These are phyloP conservation scores for Eufriesea mexicana DNA, from an alignment of 1,140 invertebrate species.

Conservation along the genomic window DNA sequence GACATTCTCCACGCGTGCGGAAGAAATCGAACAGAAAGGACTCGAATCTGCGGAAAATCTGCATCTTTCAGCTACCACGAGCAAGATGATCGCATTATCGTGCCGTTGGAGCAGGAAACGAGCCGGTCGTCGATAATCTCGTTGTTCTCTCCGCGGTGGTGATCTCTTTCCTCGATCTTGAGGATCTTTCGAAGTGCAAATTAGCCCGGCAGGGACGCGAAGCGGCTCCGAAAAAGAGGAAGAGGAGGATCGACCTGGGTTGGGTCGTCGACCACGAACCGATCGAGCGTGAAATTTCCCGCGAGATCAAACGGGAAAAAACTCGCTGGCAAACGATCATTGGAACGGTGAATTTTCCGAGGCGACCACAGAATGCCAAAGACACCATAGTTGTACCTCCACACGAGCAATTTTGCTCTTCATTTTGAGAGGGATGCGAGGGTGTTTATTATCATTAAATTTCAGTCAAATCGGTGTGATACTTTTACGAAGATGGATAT, in stretches of 20 bases:
- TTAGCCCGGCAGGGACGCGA: not conserved
- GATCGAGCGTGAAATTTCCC: not conserved
- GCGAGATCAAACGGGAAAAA: not conserved
- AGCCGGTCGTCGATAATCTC: conserved; percentile 33
- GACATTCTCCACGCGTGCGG: not conserved
- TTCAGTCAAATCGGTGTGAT: too few species aligned
- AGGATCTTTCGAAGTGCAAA: conserved; percentile 26
- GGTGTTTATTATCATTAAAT: too few species aligned
- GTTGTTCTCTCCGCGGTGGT: not conserved
- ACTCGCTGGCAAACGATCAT: not conserved
- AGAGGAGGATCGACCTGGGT: rapidly evolving
- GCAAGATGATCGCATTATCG: conserved; percentile 26
- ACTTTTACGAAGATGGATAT: too few species aligned
- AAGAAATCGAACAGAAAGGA: not conserved
- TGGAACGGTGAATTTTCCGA: not conserved
- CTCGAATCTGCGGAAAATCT: not conserved
- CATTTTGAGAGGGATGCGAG: not conserved
- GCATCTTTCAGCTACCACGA: not conserved
- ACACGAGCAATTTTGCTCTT: not conserved
- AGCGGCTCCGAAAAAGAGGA: not conserved
- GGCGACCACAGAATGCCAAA: too few species aligned
- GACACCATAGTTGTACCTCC: too few species aligned
- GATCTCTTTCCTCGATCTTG: not conserved
- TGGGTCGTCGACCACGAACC: not conserved
- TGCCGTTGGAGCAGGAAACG: conserved; percentile 28